Conservation (phyloP, 2,797 vertebrate species). For the Calcarius lapponicus region DNA sequence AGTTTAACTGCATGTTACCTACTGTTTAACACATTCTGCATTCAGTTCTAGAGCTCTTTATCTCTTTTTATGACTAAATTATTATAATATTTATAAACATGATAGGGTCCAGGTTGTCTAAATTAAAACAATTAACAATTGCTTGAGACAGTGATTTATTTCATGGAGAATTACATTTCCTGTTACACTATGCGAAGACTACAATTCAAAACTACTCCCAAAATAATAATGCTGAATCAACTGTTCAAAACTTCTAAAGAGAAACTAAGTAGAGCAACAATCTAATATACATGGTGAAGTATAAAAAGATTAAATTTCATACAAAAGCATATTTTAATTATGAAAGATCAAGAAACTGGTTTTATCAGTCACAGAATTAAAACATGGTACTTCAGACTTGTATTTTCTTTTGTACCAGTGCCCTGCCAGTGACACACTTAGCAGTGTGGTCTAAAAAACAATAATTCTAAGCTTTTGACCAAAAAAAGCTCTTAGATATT, state of each 20-base stretch:
- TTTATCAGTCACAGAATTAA: conserved; percentile 45
- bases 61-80: neutral
- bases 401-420: conserved; percentile 57
- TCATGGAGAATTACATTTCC: neutral
- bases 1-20: neutral
- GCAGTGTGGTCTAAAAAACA: conserved; percentile 75
- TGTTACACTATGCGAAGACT: neutral
- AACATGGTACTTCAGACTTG: conserved; percentile 47
- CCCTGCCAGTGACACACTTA: conserved; percentile 71
- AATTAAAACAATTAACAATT: neutral
- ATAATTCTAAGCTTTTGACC: conserved; percentile 82
- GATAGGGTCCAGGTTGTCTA: neutral
- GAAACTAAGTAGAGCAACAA: neutral
- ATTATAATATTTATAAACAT: neutral
- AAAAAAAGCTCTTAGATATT: conserved; percentile 81
- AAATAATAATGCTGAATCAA: neutral
- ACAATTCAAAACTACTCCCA: neutral
- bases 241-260: neutral
- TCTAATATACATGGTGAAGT: neutral
- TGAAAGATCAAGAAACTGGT: conserved; percentile 22
- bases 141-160: neutral
- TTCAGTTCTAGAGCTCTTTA: neutral
- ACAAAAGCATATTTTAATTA: conserved; percentile 18
- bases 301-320: neutral
- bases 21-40: neutral